These are phyloP conservation scores for Zaprionus bogoriensis DNA, from an alignment of 2,888 invertebrate genomes.

Conservation along the genomic window DNA sequence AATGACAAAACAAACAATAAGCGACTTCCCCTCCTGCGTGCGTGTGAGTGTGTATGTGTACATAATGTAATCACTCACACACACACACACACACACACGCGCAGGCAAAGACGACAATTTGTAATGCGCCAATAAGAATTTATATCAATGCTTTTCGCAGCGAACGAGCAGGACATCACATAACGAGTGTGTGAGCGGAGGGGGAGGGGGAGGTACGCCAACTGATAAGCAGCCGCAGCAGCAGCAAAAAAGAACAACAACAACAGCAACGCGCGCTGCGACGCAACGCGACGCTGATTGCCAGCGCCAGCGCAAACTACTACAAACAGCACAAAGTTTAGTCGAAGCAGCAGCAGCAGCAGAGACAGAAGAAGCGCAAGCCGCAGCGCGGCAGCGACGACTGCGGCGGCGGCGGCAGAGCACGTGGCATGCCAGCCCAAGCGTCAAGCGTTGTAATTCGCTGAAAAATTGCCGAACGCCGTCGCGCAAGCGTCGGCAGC, in stretches of 20 bases:
- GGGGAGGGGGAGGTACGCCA: not conserved
- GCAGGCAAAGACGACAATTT: conserved; percentile 63
- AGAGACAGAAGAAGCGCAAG: conserved; percentile 16
- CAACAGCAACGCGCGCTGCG: conserved; percentile 5
- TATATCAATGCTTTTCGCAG: conserved; percentile 66
- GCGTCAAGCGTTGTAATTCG: conserved; percentile 77
- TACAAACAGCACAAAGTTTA: conserved; percentile 1
- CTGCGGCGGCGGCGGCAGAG: conserved; percentile 2
- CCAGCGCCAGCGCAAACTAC: conserved; percentile 9
- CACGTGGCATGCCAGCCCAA: conserved; percentile 31
- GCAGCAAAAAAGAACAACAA: conserved; percentile 4
- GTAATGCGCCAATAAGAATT: conserved; percentile 78
- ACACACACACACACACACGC: conserved; percentile 1
- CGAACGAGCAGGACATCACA: conserved; percentile 44
- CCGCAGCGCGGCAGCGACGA: not conserved
- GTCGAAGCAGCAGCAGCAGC: conserved; percentile 15
- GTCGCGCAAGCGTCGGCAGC: conserved; percentile 66
- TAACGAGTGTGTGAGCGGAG: conserved; percentile 10
- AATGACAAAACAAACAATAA: conserved; percentile 66
- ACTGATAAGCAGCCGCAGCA: not conserved
- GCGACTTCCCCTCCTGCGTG: conserved; percentile 11
- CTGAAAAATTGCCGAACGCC: conserved; percentile 49
- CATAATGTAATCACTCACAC: conserved; percentile 49
- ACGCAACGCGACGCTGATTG: conserved; percentile 8
- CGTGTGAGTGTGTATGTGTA: conserved; percentile 21